A percentile compares a stretch with the other conserved stretches of the same genome.
Evolutionary conservation across 2,888 invertebrate genomes (phyloP).

Genomic region (Oxyscelio sp.): DNA sequence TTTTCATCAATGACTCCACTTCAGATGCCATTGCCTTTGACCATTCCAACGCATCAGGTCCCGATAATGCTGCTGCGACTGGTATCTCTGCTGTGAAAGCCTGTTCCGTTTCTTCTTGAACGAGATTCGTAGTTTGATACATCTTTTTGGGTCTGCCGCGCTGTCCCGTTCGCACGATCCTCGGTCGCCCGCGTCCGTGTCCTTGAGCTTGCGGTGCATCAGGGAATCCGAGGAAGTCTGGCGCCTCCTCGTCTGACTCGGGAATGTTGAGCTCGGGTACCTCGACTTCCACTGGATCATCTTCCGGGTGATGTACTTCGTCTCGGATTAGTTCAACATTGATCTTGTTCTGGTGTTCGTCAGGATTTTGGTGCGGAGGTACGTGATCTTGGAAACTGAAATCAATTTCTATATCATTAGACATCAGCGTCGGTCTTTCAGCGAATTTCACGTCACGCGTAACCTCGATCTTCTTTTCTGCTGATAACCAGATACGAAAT

Average conservation of each 20-base stretch:
- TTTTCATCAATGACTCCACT: too few species aligned
- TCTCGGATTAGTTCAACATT: background rate
- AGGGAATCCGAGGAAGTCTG: too few species aligned
- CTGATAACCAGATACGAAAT: background rate
- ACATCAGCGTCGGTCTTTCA: background rate
- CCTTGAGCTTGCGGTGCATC: background rate
- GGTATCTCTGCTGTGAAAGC: too few species aligned
- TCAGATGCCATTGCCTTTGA: too few species aligned
- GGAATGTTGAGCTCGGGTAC: too few species aligned
- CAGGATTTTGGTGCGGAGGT: background rate
- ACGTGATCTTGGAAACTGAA: background rate
- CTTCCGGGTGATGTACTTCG: background rate
- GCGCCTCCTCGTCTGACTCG: background rate
- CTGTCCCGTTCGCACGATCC: slow-evolving; percentile 2
- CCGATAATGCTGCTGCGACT: too few species aligned
- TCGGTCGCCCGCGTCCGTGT: slow-evolving; percentile 2
- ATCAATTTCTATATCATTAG: too few species aligned
- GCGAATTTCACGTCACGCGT: background rate
- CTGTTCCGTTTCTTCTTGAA: too few species aligned
- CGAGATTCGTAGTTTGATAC: too few species aligned
- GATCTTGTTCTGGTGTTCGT: background rate
- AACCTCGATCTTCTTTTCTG: background rate
- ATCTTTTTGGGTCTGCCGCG: background rate
- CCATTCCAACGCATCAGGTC: too few species aligned
- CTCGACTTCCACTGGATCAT: background rate